Percentiles rank a stretch among this genome's conserved stretches.
Conservation (phyloP, 2,888 invertebrate genomes). For the Rhopalosiphum nymphaeae region DNA sequence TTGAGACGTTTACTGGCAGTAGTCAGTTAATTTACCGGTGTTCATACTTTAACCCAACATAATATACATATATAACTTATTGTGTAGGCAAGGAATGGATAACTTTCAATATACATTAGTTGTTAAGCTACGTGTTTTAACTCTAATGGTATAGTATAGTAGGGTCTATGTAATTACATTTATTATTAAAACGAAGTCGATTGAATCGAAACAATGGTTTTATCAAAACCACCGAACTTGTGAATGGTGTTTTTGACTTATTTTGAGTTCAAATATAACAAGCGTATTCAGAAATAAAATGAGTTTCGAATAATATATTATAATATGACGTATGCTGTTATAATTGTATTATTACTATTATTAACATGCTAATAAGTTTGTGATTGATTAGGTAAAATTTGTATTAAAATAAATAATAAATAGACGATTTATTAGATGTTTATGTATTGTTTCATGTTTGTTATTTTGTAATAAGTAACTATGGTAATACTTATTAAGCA, state of each 20-base stretch:
- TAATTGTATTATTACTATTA: neutral
- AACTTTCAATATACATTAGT: neutral
- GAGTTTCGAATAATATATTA: neutral
- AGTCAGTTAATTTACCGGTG: too few relatives aligned
- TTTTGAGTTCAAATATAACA: neutral
- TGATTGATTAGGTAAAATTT: neutral
- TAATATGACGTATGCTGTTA: neutral
- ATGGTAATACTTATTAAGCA: neutral
- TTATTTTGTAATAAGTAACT: neutral
- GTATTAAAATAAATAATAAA: neutral
- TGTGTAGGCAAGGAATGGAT: neutral
- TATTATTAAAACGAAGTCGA: neutral
- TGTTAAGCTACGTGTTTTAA: neutral
- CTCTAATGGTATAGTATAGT: neutral
- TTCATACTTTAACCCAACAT: neutral
- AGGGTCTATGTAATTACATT: neutral
- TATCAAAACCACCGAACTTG: neutral
- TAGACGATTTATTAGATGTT: neutral
- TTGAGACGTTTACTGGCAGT: too few relatives aligned
- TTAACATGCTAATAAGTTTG: neutral
- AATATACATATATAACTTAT: neutral
- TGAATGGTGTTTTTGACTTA: neutral
- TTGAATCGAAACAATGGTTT: neutral
- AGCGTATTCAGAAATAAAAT: neutral
- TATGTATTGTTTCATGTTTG: neutral